phyloP scores from a whole-genome alignment of 2,888 invertebrate genomes.

The Ferdinandea cuprea region DNA sequence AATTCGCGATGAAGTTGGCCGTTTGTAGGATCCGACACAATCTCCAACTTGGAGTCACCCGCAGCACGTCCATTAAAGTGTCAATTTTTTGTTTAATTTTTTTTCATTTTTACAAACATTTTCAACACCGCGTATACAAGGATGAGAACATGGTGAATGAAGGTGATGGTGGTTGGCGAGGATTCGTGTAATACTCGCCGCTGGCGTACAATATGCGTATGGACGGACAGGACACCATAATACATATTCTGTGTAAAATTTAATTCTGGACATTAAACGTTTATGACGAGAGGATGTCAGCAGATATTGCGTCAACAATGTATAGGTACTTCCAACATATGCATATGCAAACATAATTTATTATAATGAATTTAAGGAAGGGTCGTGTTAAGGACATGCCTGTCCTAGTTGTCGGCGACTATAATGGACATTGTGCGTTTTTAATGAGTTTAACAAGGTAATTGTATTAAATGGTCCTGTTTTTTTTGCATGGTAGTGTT shows the following conservation, averaged over 20 bases:
- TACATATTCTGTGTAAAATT: slow-evolving; percentile 39
- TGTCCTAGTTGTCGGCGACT: slow-evolving; percentile 17
- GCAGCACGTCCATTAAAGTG: slow-evolving; percentile 30
- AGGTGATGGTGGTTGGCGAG: no score
- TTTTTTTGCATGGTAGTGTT: slow-evolving; percentile 3
- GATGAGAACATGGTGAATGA: background rate
- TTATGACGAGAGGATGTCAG: slow-evolving; percentile 67
- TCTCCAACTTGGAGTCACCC: no score
- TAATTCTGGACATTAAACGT: slow-evolving; percentile 56
- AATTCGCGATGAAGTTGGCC: slow-evolving; percentile 5
- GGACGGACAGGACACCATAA: background rate
- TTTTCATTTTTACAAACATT: slow-evolving; percentile 43
- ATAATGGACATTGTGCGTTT: slow-evolving; percentile 55
- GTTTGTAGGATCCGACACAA: background rate
- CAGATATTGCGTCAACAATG: slow-evolving; percentile 51
- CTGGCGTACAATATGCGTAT: background rate
- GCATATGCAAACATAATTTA: slow-evolving; percentile 15
- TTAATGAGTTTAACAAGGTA: slow-evolving; percentile 66
- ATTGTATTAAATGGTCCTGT: slow-evolving; percentile 44
- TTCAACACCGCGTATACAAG: slow-evolving; percentile 15
- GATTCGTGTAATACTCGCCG: slow-evolving; percentile 17
- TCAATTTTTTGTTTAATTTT: slow-evolving; percentile 44
- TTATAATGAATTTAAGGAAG: slow-evolving; percentile 43
- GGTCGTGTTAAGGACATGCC: slow-evolving; percentile 46
- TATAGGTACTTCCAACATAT: slow-evolving; percentile 18